These are phyloP conservation scores for Meloe dianella DNA, from an alignment of 2,888 invertebrate species.

Conservation along the genomic window DNA sequence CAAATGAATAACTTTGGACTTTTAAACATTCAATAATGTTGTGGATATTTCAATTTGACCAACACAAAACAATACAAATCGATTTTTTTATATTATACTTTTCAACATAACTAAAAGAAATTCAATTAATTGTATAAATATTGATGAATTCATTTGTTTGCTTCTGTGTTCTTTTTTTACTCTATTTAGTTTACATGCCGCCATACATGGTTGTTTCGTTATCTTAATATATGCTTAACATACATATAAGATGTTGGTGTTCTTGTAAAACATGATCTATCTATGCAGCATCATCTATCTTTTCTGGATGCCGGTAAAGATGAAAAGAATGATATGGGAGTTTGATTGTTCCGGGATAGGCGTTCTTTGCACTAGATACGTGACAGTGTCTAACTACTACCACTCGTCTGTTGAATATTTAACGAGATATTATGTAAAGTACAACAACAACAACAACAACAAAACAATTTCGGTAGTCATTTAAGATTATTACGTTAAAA, in stretches of 20 bases:
- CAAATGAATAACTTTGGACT: neutral
- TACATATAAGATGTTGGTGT: constrained; percentile 22
- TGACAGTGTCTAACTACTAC: constrained; percentile 36
- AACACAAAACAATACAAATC: constrained; percentile 16
- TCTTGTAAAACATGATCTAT: constrained; percentile 35
- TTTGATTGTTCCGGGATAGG: constrained; percentile 45
- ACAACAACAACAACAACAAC: neutral
- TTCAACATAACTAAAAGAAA: neutral
- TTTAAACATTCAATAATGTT: too few species aligned
- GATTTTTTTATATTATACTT: too few species aligned
- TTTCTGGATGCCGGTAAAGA: constrained; percentile 34
- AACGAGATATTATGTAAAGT: constrained; percentile 19
- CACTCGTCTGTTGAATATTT: constrained; percentile 44
- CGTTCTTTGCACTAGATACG: constrained; percentile 50
- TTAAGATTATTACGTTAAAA: neutral
- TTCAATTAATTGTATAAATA: neutral
- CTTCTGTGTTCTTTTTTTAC: neutral
- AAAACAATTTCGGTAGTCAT: neutral
- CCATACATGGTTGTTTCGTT: neutral
- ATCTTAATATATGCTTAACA: constrained; percentile 17
- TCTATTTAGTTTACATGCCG: neutral
- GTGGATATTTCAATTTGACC: constrained; percentile 31
- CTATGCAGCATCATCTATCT: constrained; percentile 22
- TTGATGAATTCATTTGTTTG: neutral
- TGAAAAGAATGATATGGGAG: constrained; percentile 45